Evolutionary conservation across 2,797 vertebrate species (phyloP).

Genomic region (Phataginus tricuspis): DNA sequence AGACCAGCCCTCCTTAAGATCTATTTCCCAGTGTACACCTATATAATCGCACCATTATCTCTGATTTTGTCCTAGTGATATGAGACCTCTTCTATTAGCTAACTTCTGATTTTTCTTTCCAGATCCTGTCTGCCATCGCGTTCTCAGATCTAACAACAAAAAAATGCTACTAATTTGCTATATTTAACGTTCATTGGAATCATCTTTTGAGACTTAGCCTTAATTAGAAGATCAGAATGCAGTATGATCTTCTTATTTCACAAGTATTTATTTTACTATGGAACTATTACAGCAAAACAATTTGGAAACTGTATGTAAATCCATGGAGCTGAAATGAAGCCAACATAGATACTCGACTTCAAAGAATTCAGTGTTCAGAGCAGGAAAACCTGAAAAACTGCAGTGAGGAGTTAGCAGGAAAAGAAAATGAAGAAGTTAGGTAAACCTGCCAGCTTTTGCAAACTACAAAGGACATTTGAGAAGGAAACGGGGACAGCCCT

Average conservation of each 20-base stretch:
- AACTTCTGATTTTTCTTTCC: constrained; percentile 54
- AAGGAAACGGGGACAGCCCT: constrained; percentile 49
- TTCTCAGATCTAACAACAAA: not conserved
- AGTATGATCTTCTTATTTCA: not conserved
- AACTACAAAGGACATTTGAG: constrained; percentile 72
- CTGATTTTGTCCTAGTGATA: constrained; percentile 38
- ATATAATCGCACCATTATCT: constrained; percentile 61
- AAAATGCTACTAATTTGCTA: not conserved
- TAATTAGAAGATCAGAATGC: constrained; percentile 48
- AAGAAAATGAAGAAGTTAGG: constrained; percentile 61
- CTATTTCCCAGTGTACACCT: constrained; percentile 2
- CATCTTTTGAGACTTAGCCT: constrained; percentile 39
- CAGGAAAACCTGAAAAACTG: constrained; percentile 74
- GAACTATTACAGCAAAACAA: constrained; percentile 55
- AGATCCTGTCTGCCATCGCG: not conserved
- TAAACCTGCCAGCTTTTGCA: constrained; percentile 53
- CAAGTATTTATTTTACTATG: constrained; percentile 57
- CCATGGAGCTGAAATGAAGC: constrained; percentile 40
- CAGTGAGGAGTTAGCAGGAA: constrained; percentile 64
- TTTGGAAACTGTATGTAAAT: constrained; percentile 60
- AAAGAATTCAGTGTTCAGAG: constrained; percentile 71
- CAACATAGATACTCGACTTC: constrained; percentile 39
- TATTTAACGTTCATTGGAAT: constrained; percentile 39
- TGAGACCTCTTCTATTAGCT: not conserved
- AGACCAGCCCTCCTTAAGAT: constrained; percentile 19